Conservation (phyloP, 2,797 vertebrate species). For the Erpetoichthys calabaricus region DNA sequence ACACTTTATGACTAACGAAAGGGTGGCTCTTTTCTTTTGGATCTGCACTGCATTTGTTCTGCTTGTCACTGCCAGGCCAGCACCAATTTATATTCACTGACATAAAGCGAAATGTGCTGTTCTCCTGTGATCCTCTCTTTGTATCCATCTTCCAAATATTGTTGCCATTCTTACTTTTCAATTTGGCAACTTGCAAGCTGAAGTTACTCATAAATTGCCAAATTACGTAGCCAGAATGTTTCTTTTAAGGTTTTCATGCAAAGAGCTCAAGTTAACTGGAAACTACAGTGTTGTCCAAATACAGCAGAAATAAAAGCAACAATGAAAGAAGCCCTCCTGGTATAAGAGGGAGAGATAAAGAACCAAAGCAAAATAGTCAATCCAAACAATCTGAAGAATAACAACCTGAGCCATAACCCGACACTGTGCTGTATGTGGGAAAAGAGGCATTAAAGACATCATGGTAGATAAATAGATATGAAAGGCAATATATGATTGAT, state of each 20-base stretch:
- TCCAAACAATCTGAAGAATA: too few species aligned
- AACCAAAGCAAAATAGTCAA: too few species aligned
- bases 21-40: slow-evolving; percentile 26
- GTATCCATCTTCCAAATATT: neutral
- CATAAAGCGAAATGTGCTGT: slow-evolving; percentile 7
- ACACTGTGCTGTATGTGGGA: too few species aligned
- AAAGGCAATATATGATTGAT: too few species aligned
- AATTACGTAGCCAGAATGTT: slow-evolving; percentile 2
- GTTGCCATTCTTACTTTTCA: neutral
- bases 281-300: neutral
- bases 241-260: slow-evolving; percentile 7
- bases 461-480: too few species aligned
- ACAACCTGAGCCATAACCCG: too few species aligned
- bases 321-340: too few species aligned
- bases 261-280: neutral
- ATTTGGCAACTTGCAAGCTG: neutral
- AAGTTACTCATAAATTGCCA: slow-evolving; percentile 2
- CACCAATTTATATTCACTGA: slow-evolving; percentile 21
- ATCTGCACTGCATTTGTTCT: slow-evolving; percentile 18
- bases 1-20: slow-evolving; percentile 40
- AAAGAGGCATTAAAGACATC: too few species aligned
- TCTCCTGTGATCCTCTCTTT: slow-evolving; percentile 9
- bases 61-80: slow-evolving; percentile 30
- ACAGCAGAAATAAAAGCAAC: too few species aligned
- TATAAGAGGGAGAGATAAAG: too few species aligned